Conservation (phyloP, 2,113 vertebrate genomes). For the Hassar affinis region DNA sequence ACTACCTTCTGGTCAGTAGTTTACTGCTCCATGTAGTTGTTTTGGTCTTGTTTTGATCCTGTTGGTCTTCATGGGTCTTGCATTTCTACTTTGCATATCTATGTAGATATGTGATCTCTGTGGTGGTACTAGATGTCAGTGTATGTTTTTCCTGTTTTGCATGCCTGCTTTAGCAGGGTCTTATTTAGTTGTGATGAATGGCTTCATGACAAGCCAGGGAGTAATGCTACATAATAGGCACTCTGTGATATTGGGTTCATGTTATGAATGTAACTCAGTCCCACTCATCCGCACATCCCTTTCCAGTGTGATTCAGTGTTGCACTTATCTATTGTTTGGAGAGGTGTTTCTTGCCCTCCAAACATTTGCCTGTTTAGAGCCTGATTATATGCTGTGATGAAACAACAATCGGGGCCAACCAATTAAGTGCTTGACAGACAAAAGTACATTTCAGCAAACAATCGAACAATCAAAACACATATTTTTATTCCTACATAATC, state of each 20-base stretch:
- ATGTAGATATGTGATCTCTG: background rate
- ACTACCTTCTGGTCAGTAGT: too few species aligned
- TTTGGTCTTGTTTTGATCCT: background rate
- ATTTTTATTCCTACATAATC: conserved; percentile 29
- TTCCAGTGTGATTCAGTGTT: conserved; percentile 14
- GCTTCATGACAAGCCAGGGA: background rate
- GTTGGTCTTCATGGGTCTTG: background rate
- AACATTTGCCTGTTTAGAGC: conserved; percentile 24
- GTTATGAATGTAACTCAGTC: background rate
- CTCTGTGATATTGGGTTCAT: background rate
- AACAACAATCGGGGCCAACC: conserved; percentile 31
- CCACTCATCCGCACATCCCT: conserved; percentile 2
- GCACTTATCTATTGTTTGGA: conserved; percentile 13
- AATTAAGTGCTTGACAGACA: conserved; percentile 39
- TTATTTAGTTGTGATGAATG: background rate
- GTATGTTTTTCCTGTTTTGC: background rate
- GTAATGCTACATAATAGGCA: conserved; percentile 7
- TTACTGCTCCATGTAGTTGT: too few species aligned
- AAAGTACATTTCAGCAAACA: conserved; percentile 13
- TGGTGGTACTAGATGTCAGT: background rate
- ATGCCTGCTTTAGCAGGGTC: background rate
- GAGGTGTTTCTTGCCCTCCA: conserved; percentile 44
- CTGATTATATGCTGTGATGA: conserved; percentile 23
- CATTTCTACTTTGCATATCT: background rate
- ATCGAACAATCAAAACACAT: conserved; percentile 43